Evolutionary conservation across 2,113 vertebrate genomes (phyloP), one percentile per base, ranked within the genome.

Genomic region (Benitochromis conjunctus): DNA sequence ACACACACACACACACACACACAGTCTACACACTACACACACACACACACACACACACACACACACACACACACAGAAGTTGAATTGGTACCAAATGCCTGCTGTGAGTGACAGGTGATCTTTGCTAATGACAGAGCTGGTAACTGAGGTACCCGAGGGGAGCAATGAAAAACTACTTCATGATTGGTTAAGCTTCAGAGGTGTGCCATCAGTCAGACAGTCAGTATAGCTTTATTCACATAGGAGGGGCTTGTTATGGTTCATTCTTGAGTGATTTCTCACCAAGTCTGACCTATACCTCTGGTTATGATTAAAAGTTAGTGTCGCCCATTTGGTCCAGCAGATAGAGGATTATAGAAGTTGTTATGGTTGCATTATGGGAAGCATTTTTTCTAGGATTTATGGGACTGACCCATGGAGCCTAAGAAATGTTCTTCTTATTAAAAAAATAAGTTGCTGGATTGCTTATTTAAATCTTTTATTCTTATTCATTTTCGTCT

Each of bases 71-170:
- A 56, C 26, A 31, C 34, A 60, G 81, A 71, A 21, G 16, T 86
- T 84, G 76, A 89, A 86, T 84, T 64, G 81, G 34, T 76, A 6
- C 29, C 43, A 86, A 66, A 55, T 81, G 24, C 16, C 4, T n/a
- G 31, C 54, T 56, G 38, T 86, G 88, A 88, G 74, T 88, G 89
- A 86, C 83, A 90, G 86, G 38, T 66, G 86, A 88, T 84, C 53
- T 87, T 64, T 87, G 46, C 34, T 54, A 80, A 76, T 91, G 74
- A 83, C 82, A 84, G 64, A 54, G 29, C 56, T 19, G 78, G 76
- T 85, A 81, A 85, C 74, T 31, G 51, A 86, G 57, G 64, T 41
- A 38, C 79, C n/a, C 16, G 2, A 16, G 6, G 36, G 81, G 64
- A 34, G 9, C 36, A 19, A n/a, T 16, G 57, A 24, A 21, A 55